Conservation (phyloP, 2,888 invertebrate genomes). For the Limnephilus marmoratus region DNA sequence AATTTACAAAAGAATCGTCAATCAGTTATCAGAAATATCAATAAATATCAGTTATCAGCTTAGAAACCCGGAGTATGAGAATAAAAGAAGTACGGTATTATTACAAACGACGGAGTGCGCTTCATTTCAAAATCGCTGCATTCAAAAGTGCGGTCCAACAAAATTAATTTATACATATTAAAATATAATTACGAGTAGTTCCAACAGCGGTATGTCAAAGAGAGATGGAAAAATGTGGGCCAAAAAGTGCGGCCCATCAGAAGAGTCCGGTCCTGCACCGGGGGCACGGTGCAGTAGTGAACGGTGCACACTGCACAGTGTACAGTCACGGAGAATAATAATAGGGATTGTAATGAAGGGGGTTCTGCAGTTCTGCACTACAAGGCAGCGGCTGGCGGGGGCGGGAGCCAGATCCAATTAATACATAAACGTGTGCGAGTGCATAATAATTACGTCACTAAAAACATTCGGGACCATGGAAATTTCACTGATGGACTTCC, state of each 20-base stretch:
- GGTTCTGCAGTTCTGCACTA: not conserved
- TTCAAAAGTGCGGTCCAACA: too few relatives aligned
- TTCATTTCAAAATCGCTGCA: too few relatives aligned
- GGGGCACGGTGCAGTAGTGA: not conserved
- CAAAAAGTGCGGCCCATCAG: not conserved
- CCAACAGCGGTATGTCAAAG: too few relatives aligned
- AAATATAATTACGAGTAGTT: too few relatives aligned
- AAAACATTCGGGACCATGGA: not conserved
- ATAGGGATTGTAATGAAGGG: not conserved
- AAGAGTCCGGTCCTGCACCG: not conserved
- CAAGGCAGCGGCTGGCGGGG: not conserved
- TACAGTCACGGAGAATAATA: constrained; percentile 2
- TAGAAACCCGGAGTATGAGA: too few relatives aligned
- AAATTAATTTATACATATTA: too few relatives aligned
- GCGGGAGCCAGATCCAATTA: not conserved
- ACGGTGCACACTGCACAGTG: not conserved
- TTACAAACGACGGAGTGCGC: too few relatives aligned
- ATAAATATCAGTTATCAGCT: too few relatives aligned
- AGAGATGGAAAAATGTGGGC: too few relatives aligned
- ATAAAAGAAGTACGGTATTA: too few relatives aligned
- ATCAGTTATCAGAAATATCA: too few relatives aligned
- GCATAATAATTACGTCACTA: not conserved
- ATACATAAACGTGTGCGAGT: not conserved
- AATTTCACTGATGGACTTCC: not conserved
- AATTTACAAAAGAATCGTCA: too few relatives aligned